Evolutionary conservation across 2,113 vertebrate genomes (phyloP), one percentile per base, ranked within the genome.

Genomic region (Micronisus gabar): DNA sequence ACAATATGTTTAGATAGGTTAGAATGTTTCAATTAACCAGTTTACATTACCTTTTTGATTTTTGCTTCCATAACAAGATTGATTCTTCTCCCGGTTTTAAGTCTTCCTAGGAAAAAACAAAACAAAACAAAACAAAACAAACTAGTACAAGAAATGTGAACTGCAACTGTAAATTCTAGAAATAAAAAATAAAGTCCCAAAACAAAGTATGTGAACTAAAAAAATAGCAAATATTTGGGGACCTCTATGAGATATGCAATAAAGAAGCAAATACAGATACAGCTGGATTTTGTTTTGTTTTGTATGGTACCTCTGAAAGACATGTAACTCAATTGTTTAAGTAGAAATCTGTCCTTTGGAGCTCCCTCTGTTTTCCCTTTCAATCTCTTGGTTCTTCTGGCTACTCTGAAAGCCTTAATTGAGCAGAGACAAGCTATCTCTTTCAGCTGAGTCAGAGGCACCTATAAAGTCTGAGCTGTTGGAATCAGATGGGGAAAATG

Each of bases 391-490:
- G 14, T 36, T 41, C 71, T 97, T 88, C 61, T 72, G 91, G 70
- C 87, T 73, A 88, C 68, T 90, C 40, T 80, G 81, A 94, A 96
- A 95, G 76, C 65, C 78, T 62, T 95, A 72, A 79, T n/a, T 94
- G 38, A 76, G 23, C 47, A 65, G 88, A 81, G 53, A 83, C 62
- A 81, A 89, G 47, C 59, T 93, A 40, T 93, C 75, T 89, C 70
- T 65, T 87, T 81, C 62, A 86, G 76, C 20, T 88, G 85, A 95
- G 67, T 97, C 86, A 95, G 76, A 92, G 82, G 62, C 30, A 88
- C 61, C 82, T 86, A 83, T 90, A 90, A 97, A 93, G 94, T 94
- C 62, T 40, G 52, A 90, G 58, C 92, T 80, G 29, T 82, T 95
- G 0, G 3, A 82, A 95, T 97, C 86, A 96, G 75, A 84, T 93